Conservation (phyloP, 1,140 invertebrate genomes). For the Saccostrea glomerata region DNA sequence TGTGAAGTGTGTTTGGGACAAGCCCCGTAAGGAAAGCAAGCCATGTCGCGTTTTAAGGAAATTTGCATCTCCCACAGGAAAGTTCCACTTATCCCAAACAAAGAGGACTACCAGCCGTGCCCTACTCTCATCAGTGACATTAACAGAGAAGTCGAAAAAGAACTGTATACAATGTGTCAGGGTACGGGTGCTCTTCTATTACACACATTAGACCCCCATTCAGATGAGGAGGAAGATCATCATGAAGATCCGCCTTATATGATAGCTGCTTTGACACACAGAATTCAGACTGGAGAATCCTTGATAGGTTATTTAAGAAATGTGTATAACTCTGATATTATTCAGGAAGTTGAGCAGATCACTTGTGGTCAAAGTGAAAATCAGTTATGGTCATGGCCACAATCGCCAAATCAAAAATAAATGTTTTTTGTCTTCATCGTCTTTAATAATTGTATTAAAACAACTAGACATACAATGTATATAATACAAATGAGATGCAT, state of each 20-base stretch:
- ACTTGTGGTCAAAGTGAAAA: conserved; percentile 37
- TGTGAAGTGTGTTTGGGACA: conserved; percentile 37
- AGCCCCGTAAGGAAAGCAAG: conserved; percentile 22
- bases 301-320: neutral
- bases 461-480: too few relatives aligned
- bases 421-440: too few relatives aligned
- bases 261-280: neutral
- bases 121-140: neutral
- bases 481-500: too few relatives aligned
- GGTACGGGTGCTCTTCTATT: conserved; percentile 10
- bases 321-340: neutral
- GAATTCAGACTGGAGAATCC: too few relatives aligned
- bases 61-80: neutral
- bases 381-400: conserved; percentile 17
- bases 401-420: too few relatives aligned
- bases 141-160: neutral
- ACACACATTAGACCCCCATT: neutral
- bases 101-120: neutral
- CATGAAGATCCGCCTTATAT: neutral
- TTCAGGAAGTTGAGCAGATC: conserved; percentile 9
- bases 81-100: neutral
- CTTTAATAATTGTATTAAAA: too few relatives aligned
- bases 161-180: neutral
- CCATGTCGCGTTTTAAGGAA: conserved; percentile 11
- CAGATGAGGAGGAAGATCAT: conserved; percentile 4